Evolutionary conservation across 1,140 invertebrate species (phyloP), one percentile per base, ranked within the genome.

Genomic region (Eupristina koningsbergeri): DNA sequence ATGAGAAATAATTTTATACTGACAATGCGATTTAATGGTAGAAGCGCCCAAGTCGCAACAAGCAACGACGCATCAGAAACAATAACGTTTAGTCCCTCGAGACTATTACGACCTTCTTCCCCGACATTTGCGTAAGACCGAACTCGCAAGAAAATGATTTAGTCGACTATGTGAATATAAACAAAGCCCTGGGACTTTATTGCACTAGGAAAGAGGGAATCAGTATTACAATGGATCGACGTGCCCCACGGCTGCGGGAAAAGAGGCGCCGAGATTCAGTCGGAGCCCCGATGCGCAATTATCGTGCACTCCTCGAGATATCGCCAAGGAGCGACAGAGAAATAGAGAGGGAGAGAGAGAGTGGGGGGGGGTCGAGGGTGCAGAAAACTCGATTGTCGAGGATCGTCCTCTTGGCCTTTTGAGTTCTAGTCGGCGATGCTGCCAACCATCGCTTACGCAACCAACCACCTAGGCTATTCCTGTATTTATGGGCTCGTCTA

Each of bases 391-490:
- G n/a, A n/a, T n/a, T n/a, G 75, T 85, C 83, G 83, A 88, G 89
- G 90, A 91, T 90, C 90, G 89, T 91, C 89, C 89, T 90, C 89
- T 64, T 90, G 89, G 89, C 89, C 91, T 92, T 64, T 90, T 91
- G 90, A 89, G 91, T 92, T 91, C 90, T 89, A 80, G 17, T 31
- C 67, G 19, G 81, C 74, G 39, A 8, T 31, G 63, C 7, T 29
- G 63, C 29, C 29, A 64, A n/a, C n/a, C n/a, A n/a, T 36, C 31
- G 64, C 7, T 71, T 71, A 71, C 67, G 39, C n/a, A 71, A 71
- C 36, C 39, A 17, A 41, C 34, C 31, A 67, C 31, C 2, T 22
- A 71, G 36, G 13, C 36, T 13, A 3, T n/a, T 39, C 39, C 0
- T n/a, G 50, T 76, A 76, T 77, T 31, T 77, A 41, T 77, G 45